A percentile compares a stretch with the other conserved stretches of the same genome.
phyloP scores from a whole-genome alignment of 2,888 invertebrate genomes.

The Galeopsomyia nigrocyanea region DNA sequence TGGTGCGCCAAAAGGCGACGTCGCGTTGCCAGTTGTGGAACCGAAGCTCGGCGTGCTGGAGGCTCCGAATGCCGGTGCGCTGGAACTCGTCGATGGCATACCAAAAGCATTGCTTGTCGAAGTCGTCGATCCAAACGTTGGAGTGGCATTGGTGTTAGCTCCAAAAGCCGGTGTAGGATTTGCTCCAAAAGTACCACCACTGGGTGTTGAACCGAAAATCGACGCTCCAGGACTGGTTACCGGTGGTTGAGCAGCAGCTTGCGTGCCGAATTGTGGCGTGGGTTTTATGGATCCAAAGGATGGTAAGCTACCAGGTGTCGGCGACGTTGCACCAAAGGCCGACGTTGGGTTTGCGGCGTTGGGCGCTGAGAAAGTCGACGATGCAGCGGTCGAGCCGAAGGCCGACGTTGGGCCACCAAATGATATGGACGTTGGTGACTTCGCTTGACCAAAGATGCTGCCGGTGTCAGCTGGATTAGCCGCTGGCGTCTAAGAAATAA shows the following conservation, averaged over 20 bases:
- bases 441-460: slow-evolving; percentile 49
- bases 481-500: slow-evolving; percentile 1
- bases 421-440: slow-evolving; percentile 31
- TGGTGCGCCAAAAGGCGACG: slow-evolving; percentile 47
- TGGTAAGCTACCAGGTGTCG: slow-evolving; percentile 4
- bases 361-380: slow-evolving; percentile 12
- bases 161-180: slow-evolving; percentile 40
- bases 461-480: slow-evolving; percentile 20
- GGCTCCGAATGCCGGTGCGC: slow-evolving; percentile 45
- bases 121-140: slow-evolving; percentile 42
- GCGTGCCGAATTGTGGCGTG: slow-evolving; percentile 49
- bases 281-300: slow-evolving; percentile 28
- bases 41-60: slow-evolving; percentile 25
- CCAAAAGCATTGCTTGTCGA: slow-evolving; percentile 1
- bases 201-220: slow-evolving; percentile 40
- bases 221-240: not conserved
- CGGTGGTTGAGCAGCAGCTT: not conserved
- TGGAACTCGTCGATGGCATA: not conserved
- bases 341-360: slow-evolving; percentile 7
- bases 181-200: slow-evolving; percentile 15
- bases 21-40: slow-evolving; percentile 21
- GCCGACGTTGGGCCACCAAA: slow-evolving; percentile 33
- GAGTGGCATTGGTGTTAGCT: not conserved
- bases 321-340: slow-evolving; percentile 11
- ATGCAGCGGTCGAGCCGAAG: slow-evolving; percentile 25